Conservation (phyloP, 2,113 vertebrate genomes). For the Coregonus clupeaformis region DNA sequence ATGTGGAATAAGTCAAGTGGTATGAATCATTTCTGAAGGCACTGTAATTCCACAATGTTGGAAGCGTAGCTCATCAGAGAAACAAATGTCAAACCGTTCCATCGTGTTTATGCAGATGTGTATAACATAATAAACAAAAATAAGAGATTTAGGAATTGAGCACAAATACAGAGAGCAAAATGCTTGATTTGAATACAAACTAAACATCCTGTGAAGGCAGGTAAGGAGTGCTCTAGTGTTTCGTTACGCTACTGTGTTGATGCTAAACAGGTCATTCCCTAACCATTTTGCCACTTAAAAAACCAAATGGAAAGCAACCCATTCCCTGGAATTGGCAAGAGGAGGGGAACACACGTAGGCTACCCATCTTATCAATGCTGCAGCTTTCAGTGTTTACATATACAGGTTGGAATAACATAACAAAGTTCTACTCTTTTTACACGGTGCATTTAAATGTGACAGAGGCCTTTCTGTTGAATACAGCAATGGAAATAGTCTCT, state of each 20-base stretch:
- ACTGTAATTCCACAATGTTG: conserved; percentile 31
- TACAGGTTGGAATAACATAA: too few relatives aligned
- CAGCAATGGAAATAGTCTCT: too few relatives aligned
- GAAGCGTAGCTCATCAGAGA: neutral
- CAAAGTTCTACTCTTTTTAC: too few relatives aligned
- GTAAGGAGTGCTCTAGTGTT: neutral
- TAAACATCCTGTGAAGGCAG: neutral
- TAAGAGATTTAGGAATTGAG: conserved; percentile 29
- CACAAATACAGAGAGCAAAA: conserved; percentile 11
- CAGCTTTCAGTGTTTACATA: neutral
- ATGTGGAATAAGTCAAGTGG: too few relatives aligned
- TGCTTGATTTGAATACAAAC: neutral
- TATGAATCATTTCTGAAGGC: too few relatives aligned
- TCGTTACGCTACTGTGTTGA: conserved; percentile 1
- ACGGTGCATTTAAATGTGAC: too few relatives aligned
- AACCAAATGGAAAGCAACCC: neutral
- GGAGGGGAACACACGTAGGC: neutral
- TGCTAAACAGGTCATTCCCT: conserved; percentile 11
- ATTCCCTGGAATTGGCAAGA: neutral
- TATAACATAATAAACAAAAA: conserved; percentile 49
- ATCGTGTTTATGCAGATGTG: conserved; percentile 51
- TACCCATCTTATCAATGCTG: neutral
- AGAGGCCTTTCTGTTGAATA: too few relatives aligned
- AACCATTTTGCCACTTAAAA: conserved; percentile 3
- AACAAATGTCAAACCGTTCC: conserved; percentile 22